Evolutionary conservation across 2,113 vertebrate genomes (phyloP), one percentile per base, ranked within the genome.

Genomic region (Pluvianellus socialis): DNA sequence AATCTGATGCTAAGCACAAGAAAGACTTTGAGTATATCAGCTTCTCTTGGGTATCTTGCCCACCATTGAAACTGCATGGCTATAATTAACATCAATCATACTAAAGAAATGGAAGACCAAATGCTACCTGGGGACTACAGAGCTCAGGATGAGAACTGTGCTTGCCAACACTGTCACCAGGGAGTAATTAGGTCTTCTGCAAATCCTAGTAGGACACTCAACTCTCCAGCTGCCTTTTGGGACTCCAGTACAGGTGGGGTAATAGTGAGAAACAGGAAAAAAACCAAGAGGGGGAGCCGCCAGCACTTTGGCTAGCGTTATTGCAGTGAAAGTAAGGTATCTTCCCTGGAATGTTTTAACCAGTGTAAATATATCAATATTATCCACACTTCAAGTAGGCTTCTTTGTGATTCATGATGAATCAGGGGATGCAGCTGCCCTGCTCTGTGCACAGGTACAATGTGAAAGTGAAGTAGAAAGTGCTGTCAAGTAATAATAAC

Each of bases 381-480:
- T 13, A 38, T 65, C 50, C 27, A 50, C 10, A 24, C 66, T 92
- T 87, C 81, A 89, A 79, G 9, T 26, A 65, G 19, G 15, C 6
- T 77, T 67, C 27, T 76, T 76, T 0, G 0, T 84, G 91, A 84
- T 56, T 96, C 90, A 79, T 10, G 42, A 23, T 87, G 73, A 94
- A 79, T 68, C 65, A 89, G 79, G 84, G 12, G 14, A 94, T 75
- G 49, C 22, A 50, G 49, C 23, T 50, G 49, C 49, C 49, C 49
- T 50, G 33, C 30, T 44, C 45, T 56, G 16, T 79, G 76, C 73
- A 79, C 61, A 87, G 86, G 86, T 91, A 86, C 1, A 4, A 45
- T 68, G 45, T 66, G 86, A 92, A 95, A 97, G 32, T 68, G 61
- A 92, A 91, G 80, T 8, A 87, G 52, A 96, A 96, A 85, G 72